Conservation (phyloP, 2,888 invertebrate species). For the Platycheirus rosarum region DNA sequence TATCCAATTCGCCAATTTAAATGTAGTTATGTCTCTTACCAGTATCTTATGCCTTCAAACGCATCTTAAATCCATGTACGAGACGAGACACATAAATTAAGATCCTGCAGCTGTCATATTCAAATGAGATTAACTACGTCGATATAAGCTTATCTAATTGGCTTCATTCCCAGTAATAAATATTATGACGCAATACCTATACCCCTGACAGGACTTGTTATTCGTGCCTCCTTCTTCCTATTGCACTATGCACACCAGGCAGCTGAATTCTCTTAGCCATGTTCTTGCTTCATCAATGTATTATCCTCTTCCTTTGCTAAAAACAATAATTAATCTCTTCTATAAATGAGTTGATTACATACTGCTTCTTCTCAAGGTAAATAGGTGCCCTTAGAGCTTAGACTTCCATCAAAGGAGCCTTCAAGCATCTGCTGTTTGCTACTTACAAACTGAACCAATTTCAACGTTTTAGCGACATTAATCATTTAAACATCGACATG, state of each 20-base stretch:
- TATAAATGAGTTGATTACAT: conserved; percentile 19
- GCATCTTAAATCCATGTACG: too few species aligned
- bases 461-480: conserved; percentile 31
- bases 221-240: neutral
- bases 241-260: neutral
- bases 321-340: conserved; percentile 31
- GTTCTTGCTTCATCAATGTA: neutral
- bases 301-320: conserved; percentile 10
- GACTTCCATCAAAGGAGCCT: neutral
- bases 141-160: neutral
- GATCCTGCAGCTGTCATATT: neutral
- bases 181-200: neutral
- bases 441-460: conserved; percentile 16
- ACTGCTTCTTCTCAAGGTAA: neutral
- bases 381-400: neutral
- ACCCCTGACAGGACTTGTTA: neutral
- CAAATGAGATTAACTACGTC: neutral
- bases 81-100: neutral
- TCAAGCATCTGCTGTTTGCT: conserved; percentile 3
- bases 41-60: too few species aligned
- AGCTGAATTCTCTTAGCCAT: too few species aligned
- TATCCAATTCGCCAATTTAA: too few species aligned
- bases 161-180: neutral
- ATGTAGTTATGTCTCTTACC: too few species aligned
- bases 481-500: conserved; percentile 41